These are phyloP conservation scores for Pygocentrus nattereri DNA, from an alignment of 2,797 vertebrate species.

Conservation along the genomic window DNA sequence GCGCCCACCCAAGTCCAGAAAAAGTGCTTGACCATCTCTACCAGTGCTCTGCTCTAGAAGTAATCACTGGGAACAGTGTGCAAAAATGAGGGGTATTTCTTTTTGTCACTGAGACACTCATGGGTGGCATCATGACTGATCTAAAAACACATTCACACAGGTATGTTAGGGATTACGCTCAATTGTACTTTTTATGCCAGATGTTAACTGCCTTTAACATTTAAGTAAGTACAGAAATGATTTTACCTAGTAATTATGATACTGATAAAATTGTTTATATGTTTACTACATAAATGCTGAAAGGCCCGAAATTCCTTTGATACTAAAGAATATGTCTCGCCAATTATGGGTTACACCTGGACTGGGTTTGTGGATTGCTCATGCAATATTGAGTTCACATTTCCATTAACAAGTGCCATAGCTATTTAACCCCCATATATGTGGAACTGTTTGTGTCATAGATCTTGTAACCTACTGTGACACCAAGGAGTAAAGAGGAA, in stretches of 20 bases:
- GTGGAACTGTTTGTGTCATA: constrained; percentile 73
- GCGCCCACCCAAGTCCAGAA: constrained; percentile 82
- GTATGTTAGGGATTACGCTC: no score
- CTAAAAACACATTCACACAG: constrained; percentile 53
- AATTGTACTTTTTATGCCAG: not conserved
- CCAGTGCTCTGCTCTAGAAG: constrained; percentile 76
- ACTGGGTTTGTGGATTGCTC: constrained; percentile 63
- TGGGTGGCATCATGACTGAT: constrained; percentile 80
- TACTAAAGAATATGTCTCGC: constrained; percentile 74
- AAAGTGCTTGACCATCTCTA: constrained; percentile 76
- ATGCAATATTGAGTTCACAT: constrained; percentile 41
- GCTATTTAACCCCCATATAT: constrained; percentile 64
- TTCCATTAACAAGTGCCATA: constrained; percentile 68
- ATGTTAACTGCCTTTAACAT: no score
- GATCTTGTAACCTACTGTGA: constrained; percentile 73
- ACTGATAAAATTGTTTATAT: no score
- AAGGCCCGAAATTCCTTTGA: constrained; percentile 67
- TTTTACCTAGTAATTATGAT: no score
- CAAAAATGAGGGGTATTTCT: constrained; percentile 74
- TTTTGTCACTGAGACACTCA: constrained; percentile 76
- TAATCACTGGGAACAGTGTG: constrained; percentile 79
- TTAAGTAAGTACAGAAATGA: no score
- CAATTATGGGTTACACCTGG: constrained; percentile 74
- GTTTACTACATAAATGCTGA: no score
- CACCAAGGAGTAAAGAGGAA: constrained; percentile 69